phyloP scores from a whole-genome alignment of 2,888 invertebrate species.

The Idaea straminata region DNA sequence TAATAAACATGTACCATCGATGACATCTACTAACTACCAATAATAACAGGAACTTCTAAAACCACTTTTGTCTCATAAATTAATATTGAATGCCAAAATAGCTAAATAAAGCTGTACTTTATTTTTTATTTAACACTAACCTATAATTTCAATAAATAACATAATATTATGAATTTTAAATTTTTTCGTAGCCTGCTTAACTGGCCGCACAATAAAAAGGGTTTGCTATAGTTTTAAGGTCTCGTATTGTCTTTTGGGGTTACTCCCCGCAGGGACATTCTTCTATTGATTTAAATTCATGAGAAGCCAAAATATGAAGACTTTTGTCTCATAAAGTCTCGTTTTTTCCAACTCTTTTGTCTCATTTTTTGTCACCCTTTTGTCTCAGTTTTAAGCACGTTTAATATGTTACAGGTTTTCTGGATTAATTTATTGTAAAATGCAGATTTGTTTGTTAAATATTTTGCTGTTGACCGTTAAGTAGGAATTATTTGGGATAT shows the following conservation, averaged over 20 bases:
- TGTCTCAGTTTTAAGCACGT: not conserved
- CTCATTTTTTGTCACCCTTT: not conserved
- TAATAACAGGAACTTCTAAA: too few species aligned
- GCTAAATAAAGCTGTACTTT: too few species aligned
- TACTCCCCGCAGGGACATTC: conserved; percentile 16
- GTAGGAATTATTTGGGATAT: not conserved
- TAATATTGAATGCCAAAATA: too few species aligned
- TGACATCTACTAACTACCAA: too few species aligned
- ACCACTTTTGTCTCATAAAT: too few species aligned
- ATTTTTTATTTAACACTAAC: too few species aligned
- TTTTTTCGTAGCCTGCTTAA: not conserved
- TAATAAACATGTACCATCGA: too few species aligned
- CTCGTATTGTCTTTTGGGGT: not conserved
- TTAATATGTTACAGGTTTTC: not conserved
- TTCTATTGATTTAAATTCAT: conserved; percentile 22
- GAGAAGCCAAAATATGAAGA: conserved; percentile 16
- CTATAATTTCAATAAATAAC: not conserved
- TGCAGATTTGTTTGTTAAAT: not conserved
- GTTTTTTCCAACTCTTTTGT: not conserved
- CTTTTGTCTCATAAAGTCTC: conserved; percentile 9
- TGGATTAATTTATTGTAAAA: not conserved
- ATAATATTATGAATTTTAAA: not conserved
- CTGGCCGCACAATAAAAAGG: not conserved
- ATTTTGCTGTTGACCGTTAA: not conserved
- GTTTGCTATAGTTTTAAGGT: not conserved